These are phyloP conservation scores for human DNA, from an alignment of 2,113 vertebrate species.

Conservation along the genomic window GRCh38 chr7:15800001-15800500, in stretches of 20 bases:
- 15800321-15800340: neutral
- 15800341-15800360: neutral
- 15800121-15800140: neutral
- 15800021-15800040: neutral
- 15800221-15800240: neutral
- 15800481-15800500: conserved; percentile 74
- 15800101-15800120: neutral
- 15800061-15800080: neutral
- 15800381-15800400: neutral
- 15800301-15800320: neutral
- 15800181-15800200: neutral
- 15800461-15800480: conserved; percentile 61
- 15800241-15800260: neutral
- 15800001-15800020: neutral
- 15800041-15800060: neutral
- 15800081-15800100: neutral
- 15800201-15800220: neutral
- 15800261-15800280: neutral
- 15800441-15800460: neutral
- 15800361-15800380: neutral
- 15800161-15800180: neutral
- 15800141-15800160: neutral
- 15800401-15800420: neutral
- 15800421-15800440: neutral
- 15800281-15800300: neutral